Evolutionary conservation across 2,888 invertebrate genomes (phyloP).

Genomic region (Ditylenchus weischeri): DNA sequence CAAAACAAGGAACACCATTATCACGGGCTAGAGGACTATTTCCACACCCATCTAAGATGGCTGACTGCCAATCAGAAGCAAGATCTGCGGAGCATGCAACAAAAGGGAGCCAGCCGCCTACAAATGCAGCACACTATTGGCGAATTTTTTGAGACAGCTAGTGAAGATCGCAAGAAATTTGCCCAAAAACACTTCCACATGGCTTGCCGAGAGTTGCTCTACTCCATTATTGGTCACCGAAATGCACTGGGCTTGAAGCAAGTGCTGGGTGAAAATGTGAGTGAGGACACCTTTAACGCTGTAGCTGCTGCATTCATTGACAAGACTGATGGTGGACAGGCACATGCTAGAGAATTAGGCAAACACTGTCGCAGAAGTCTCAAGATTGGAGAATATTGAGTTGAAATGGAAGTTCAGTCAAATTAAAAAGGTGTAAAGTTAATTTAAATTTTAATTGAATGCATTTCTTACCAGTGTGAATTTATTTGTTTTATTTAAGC

Average conservation of each 20-base stretch:
- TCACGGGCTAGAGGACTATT: constrained; percentile 10
- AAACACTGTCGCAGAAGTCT: no score
- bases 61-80: constrained; percentile 9
- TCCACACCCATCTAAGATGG: constrained; percentile 13
- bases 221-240: constrained; percentile 33
- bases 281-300: no score
- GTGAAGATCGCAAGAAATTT: constrained; percentile 36
- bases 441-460: no score
- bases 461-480: no score
- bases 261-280: no score
- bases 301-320: no score
- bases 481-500: no score
- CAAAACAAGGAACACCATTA: background rate
- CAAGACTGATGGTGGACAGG: no score
- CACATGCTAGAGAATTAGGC: no score
- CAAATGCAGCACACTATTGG: constrained; percentile 39
- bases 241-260: constrained; percentile 15
- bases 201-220: constrained; percentile 30
- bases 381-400: no score
- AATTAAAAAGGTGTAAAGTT: no score
- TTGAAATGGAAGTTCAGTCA: no score
- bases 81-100: background rate
- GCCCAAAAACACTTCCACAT: constrained; percentile 32
- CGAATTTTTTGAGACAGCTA: constrained; percentile 34
- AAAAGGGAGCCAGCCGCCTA: constrained; percentile 32